Evolutionary conservation across 2,888 invertebrate species (phyloP).

Genomic region (Platycheirus albimanus): DNA sequence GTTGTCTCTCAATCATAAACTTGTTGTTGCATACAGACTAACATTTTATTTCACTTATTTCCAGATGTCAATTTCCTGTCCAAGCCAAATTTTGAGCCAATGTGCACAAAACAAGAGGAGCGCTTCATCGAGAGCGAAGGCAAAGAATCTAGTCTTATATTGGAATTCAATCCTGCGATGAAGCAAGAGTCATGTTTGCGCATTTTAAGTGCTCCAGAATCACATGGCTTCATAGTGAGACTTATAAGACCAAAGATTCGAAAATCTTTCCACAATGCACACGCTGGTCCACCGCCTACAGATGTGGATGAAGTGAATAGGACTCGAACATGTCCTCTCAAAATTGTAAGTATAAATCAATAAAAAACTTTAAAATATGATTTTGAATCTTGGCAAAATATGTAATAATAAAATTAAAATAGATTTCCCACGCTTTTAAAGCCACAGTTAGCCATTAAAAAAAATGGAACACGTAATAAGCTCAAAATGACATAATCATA

Average conservation of each 20-base stretch:
- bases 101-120: conserved; percentile 80
- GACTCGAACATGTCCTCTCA: conserved; percentile 80
- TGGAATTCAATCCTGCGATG: conserved; percentile 80
- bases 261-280: conserved; percentile 67
- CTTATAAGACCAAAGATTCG: conserved; percentile 80
- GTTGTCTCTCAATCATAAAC: too few species aligned
- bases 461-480: conserved; percentile 32
- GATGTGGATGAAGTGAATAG: conserved; percentile 75
- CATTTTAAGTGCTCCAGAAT: conserved; percentile 80
- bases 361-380: too few species aligned
- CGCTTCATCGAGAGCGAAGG: conserved; percentile 81
- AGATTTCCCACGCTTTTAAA: neutral
- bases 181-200: conserved; percentile 79
- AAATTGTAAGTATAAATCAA: conserved; percentile 80
- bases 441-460: neutral
- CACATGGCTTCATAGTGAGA: conserved; percentile 81
- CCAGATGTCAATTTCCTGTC: conserved; percentile 79
- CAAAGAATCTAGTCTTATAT: conserved; percentile 81
- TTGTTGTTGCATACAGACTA: too few species aligned
- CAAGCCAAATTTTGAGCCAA: conserved; percentile 80
- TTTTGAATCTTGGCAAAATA: too few species aligned
- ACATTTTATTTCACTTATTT: conserved; percentile 6
- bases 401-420: too few species aligned
- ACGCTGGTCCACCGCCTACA: conserved; percentile 59
- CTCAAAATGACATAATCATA: conserved; percentile 53